Conservation (phyloP, 2,888 invertebrate genomes). For the Vanessa cardui region DNA sequence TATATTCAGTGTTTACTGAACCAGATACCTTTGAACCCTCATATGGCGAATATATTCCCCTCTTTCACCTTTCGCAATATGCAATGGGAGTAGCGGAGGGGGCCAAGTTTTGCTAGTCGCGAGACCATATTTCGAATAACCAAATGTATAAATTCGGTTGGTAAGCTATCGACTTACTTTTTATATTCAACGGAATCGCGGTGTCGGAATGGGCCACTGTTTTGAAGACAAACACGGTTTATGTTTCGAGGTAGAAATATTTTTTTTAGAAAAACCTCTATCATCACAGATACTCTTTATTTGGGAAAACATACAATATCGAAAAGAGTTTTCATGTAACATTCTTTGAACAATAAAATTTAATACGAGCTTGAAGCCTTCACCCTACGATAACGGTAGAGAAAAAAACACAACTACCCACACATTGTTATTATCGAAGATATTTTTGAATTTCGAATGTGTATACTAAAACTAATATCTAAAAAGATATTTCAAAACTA, state of each 20-base stretch:
- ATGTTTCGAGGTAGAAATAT: conserved; percentile 47
- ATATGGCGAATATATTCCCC: conserved; percentile 42
- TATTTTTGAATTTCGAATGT: too few relatives aligned
- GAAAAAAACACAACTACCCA: too few relatives aligned
- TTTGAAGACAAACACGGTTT: conserved; percentile 75
- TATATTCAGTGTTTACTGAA: conserved; percentile 70
- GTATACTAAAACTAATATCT: too few relatives aligned
- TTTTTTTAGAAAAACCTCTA: conserved; percentile 39
- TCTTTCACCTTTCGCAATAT: conserved; percentile 13
- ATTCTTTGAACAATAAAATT: too few relatives aligned
- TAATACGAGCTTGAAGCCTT: too few relatives aligned
- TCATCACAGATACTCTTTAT: conserved; percentile 39
- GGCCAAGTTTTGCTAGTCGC: conserved; percentile 53
- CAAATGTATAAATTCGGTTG: conserved; percentile 80
- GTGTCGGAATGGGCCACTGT: conserved; percentile 74
- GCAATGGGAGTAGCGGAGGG: conserved; percentile 35
- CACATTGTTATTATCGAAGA: too few relatives aligned
- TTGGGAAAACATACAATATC: conserved; percentile 15
- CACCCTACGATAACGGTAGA: too few relatives aligned
- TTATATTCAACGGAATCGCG: conserved; percentile 78
- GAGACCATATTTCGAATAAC: conserved; percentile 80
- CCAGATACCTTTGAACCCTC: conserved; percentile 57
- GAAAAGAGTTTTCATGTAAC: conserved; percentile 16
- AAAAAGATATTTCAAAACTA: background rate
- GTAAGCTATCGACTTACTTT: conserved; percentile 83